phyloP scores from a whole-genome alignment of 2,888 invertebrate genomes.

The Orthonevra nobilis region DNA sequence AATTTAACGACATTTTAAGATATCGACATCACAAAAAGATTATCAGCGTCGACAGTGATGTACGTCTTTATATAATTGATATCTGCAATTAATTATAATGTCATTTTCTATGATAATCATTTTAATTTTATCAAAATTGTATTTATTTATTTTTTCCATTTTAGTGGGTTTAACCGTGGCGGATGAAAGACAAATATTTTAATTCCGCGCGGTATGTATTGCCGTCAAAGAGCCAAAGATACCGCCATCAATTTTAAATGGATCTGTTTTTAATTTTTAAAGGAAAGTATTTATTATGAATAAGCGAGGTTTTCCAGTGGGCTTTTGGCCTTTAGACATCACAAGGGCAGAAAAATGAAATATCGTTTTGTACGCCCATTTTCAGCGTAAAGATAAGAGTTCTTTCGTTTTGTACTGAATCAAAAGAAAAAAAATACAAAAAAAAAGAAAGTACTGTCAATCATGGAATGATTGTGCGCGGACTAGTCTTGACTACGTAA shows the following conservation, averaged over 20 bases:
- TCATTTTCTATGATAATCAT: conserved; percentile 18
- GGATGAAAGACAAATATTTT: conserved; percentile 5
- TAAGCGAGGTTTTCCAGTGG: not conserved
- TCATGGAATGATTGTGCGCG: no score
- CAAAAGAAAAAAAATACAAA: no score
- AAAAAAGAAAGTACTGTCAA: no score
- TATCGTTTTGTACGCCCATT: not conserved
- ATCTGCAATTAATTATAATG: conserved; percentile 17
- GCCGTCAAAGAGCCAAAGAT: conserved; percentile 19
- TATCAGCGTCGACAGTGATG: conserved; percentile 24
- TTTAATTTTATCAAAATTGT: conserved; percentile 2
- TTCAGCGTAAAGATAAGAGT: conserved; percentile 3
- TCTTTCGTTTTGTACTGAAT: no score
- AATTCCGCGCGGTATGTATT: not conserved
- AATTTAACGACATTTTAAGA: conserved; percentile 31
- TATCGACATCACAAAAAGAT: conserved; percentile 22
- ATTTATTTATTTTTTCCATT: not conserved
- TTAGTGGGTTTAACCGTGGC: conserved; percentile 24
- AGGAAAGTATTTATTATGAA: not conserved
- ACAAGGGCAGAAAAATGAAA: conserved; percentile 2
- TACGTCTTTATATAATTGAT: conserved; percentile 3
- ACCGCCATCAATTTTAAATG: no score
- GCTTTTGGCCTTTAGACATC: not conserved
- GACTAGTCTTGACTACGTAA: no score
- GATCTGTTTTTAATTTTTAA: not conserved